Evolutionary conservation across 2,797 vertebrate genomes (phyloP).

Genomic region (Coregonus ussuriensis): DNA sequence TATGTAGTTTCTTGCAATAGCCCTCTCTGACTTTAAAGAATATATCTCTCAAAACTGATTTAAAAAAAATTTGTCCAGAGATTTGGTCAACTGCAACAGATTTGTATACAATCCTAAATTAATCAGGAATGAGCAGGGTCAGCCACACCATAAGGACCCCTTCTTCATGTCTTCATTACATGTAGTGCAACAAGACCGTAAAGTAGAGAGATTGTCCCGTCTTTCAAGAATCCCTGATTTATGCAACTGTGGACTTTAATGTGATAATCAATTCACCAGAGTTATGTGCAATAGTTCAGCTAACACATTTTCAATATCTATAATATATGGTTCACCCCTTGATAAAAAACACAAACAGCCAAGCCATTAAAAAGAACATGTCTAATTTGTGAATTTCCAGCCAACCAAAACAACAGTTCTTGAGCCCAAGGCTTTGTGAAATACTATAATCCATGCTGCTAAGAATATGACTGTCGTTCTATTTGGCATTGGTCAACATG

Average conservation of each 20-base stretch:
- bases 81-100: no score
- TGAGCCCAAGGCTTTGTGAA: slow-evolving; percentile 10
- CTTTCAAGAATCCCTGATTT: not conserved
- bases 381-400: slow-evolving; percentile 2
- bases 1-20: no score
- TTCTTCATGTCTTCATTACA: no score
- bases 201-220: no score
- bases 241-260: not conserved
- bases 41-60: no score
- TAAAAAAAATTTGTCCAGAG: no score
- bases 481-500: slow-evolving; percentile 14
- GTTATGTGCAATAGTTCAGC: not conserved
- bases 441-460: slow-evolving; percentile 19
- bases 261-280: not conserved
- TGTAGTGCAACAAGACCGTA: no score
- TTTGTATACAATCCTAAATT: no score
- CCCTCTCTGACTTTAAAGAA: no score
- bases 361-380: slow-evolving; percentile 13
- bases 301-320: not conserved
- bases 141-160: no score
- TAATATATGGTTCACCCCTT: not conserved
- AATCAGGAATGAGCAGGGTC: no score
- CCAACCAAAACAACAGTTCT: slow-evolving; percentile 22
- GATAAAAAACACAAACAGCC: slow-evolving; percentile 1
- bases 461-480: slow-evolving; percentile 18